Evolutionary conservation across 2,797 vertebrate genomes (phyloP), one percentile per base, ranked within the genome.

Genomic region (Parambassis ranga): DNA sequence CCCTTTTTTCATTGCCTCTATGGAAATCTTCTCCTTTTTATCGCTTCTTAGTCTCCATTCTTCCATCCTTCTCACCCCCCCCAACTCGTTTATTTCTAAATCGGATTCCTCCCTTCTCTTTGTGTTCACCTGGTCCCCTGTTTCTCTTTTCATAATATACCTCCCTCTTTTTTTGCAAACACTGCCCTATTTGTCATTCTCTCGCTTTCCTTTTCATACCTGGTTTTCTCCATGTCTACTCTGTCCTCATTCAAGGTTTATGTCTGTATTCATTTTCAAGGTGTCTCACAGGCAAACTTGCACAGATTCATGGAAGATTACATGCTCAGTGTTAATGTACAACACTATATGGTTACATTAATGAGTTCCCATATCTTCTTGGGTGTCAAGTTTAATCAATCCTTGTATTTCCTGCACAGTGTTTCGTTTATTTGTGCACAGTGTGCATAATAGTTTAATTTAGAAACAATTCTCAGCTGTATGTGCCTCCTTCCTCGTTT

Each of bases 1-100:
- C 30, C 11, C 20, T 31, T 30, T 41, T 58, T 70, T 71, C 48
- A 8, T 61, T 28, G 23, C 33, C 73, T 83, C 71, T 15, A 47
- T 83, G 66, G 74, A 86, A 83, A 87, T 86, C 53, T 70, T 60
- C 48, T 77, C 26, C 61, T 71, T 74, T 85, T 85, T 86, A 58
- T 69, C 19, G 2, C n/a, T 50, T 67, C 57, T 65, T 65, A 56
- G 70, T 53, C 26, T 31, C 20, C 6, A 10, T 65, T 39, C 46
- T 58, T 62, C 65, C 43, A 51, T 35, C 24, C 20, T 28, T 6
- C 64, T 31, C 8, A 1, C 26, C 76, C 52, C 48, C 43, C 59
- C 53, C 44, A 56, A 72, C 79, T 78, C 1, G 35, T 77, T 87
- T 84, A 78, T 72, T 68, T 85, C 71, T 57, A 79, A 81, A 88